Conservation (phyloP, 2,113 vertebrate species). For the Smithornis capensis region DNA sequence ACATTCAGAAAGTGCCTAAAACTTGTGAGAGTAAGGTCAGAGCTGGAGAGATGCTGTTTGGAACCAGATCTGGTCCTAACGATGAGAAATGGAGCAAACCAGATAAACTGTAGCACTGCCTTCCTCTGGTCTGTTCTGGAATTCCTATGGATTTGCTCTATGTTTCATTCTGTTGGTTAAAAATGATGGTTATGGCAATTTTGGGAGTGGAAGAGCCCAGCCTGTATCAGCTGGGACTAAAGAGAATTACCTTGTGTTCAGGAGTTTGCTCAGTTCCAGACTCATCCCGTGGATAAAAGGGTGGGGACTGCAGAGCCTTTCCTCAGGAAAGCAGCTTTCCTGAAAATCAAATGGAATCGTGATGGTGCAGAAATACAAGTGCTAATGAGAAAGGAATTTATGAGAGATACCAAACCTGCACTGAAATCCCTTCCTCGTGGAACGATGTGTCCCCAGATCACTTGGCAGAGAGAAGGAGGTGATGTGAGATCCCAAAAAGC, state of each 20-base stretch:
- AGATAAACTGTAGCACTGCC: not conserved
- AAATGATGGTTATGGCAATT: not conserved
- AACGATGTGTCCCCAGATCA: not conserved
- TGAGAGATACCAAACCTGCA: not conserved
- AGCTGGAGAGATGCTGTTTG: not conserved
- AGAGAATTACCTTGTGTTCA: not conserved
- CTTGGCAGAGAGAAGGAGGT: not conserved
- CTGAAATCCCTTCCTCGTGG: not conserved
- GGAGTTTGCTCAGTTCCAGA: not conserved
- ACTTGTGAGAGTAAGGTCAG: not conserved
- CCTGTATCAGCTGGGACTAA: too few relatives aligned
- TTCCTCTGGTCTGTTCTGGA: not conserved
- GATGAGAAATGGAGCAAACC: not conserved
- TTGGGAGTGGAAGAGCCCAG: not conserved
- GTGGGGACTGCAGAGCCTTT: not conserved
- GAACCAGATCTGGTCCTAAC: rapidly evolving
- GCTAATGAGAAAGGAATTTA: not conserved
- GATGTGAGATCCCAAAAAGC: not conserved
- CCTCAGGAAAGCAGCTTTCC: not conserved
- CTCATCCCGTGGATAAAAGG: not conserved
- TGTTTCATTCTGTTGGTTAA: not conserved
- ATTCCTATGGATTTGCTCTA: rapidly evolving
- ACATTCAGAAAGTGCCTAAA: not conserved
- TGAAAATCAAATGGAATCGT: not conserved
- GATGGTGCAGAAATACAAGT: not conserved